Evolutionary conservation across 2,888 invertebrate genomes (phyloP), one percentile per base, ranked within the genome.

Genomic region (Camptogramma bilineatum): DNA sequence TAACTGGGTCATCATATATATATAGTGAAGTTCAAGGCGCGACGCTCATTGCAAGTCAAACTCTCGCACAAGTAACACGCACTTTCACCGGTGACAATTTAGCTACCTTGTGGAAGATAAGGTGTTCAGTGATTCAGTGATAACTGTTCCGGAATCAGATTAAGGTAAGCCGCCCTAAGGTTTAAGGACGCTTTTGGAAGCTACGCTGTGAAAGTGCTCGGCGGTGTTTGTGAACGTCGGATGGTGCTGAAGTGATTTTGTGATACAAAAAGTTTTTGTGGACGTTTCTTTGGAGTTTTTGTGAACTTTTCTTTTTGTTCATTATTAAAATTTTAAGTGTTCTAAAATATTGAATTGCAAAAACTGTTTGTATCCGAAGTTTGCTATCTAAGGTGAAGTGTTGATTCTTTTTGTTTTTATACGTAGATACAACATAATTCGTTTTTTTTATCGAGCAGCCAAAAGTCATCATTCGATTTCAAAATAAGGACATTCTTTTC

Each of bases 1-100:
- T 88, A 96, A 95, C 95, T 96, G 95, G 96, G 96, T 96, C 96
- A 96, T 90, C 90, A 91, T 96, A 96, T 96, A 96, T 96, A 96
- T 95, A 96, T 94, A 94, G 94, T 93, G 95, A 96, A 96, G 96
- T 96, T 96, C 96, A 96, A 96, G 96, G 96, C 95, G 94, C 94
- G 92, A 93, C 94, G 91, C 93, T 94, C 95, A 95, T 94, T 91
- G 91, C 91, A 87, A 90, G 91, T 90, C 80, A 82, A 84, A 90
- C 90, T 87, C 86, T 84, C 91, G 86, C 82, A 83, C 84, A 77
- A 83, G 83, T 81, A 82, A 82, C 88, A 93, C 91, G 90, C 88
- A 91, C 92, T 92, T 92, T 92, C 93, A 82, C 91, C 88, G 76
- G 87, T 86, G 86, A 86, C 81, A 71, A 73, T 58, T 73, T 73